Evolutionary conservation across 1,140 invertebrate species (phyloP), one percentile per base, ranked within the genome.

Genomic region (Sesamia nonagrioides): DNA sequence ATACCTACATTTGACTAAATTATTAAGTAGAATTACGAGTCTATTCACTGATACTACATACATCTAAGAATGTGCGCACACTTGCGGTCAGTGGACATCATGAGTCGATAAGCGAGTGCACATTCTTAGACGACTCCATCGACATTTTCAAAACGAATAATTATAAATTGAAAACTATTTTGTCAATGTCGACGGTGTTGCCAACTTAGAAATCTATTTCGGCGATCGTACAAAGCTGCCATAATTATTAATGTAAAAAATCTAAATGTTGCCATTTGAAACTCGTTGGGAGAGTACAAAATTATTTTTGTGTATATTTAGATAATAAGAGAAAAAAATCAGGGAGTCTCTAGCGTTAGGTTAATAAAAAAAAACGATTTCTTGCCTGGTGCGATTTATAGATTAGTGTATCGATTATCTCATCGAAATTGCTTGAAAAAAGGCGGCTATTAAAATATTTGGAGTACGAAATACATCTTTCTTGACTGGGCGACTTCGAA

Each of bases 271-370:
- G 92, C 92, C 92, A 93, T 94, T 91, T 84, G 84, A 91, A 91
- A 92, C 91, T 94, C 92, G 91, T 93, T 90, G 79, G 81, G 88
- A 94, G 92, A 94, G 93, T 94, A 94, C 93, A 94, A 94, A 93
- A 94, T 93, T 94, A 94, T 94, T 94, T 89, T 94, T 94, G 92
- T 94, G 91, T 93, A 94, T 92, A 94, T 88, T 91, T 94, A 94
- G 93, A 86, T 54, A 88, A 72, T 94, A 93, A 94, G 92, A 90
- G 73, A 94, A 93, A 85, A 91, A 92, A 92, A 92, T 94, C 92
- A 94, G 93, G 93, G 91, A 93, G 91, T 87, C 88, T 91, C 85
- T 93, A 93, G 92, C 79, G 81, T 90, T 92, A 91, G 88, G 82
- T 74, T 76, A 66, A 48, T 89, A 87, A 84, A 90, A 90, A 90